Evolutionary conservation across 2,888 invertebrate species (phyloP).

Genomic region (Pollenia amentaria): DNA sequence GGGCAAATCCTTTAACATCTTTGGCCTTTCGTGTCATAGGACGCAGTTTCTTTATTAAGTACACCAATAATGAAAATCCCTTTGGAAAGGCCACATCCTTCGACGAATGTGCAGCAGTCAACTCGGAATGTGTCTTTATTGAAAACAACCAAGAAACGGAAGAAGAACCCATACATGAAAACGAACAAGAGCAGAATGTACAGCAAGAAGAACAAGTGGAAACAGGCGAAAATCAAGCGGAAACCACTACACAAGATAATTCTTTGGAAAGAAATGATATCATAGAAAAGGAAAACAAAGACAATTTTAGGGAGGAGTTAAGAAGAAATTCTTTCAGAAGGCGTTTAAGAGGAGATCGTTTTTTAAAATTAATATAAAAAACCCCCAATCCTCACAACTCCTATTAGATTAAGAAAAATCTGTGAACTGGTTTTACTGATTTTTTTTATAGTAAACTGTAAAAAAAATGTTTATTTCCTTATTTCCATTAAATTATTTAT

Average conservation of each 20-base stretch:
- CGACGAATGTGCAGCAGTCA: conserved; percentile 81
- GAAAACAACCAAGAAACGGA: conserved; percentile 45
- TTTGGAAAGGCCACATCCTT: conserved; percentile 80
- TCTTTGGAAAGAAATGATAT: conserved; percentile 48
- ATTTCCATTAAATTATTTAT: conserved; percentile 26
- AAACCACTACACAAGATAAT: conserved; percentile 8
- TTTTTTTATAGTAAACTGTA: background rate
- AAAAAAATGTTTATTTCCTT: conserved; percentile 40
- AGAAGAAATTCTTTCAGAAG: conserved; percentile 37
- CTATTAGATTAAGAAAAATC: background rate
- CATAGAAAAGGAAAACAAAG: conserved; percentile 51
- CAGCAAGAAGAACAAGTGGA: background rate
- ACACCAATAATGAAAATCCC: conserved; percentile 79
- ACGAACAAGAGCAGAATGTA: background rate
- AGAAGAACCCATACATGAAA: conserved; percentile 17
- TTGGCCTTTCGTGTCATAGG: conserved; percentile 84
- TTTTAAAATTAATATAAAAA: conserved; percentile 29
- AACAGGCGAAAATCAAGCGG: background rate
- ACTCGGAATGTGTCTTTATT: conserved; percentile 82
- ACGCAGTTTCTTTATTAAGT: conserved; percentile 82
- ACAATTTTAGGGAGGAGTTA: conserved; percentile 59
- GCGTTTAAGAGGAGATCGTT: conserved; percentile 57
- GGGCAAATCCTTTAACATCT: conserved; percentile 82
- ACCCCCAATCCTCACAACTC: background rate
- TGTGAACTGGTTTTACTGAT: conserved; percentile 60